Conservation (phyloP, 2,888 invertebrate species). For the Tetrapedia diversipes region DNA sequence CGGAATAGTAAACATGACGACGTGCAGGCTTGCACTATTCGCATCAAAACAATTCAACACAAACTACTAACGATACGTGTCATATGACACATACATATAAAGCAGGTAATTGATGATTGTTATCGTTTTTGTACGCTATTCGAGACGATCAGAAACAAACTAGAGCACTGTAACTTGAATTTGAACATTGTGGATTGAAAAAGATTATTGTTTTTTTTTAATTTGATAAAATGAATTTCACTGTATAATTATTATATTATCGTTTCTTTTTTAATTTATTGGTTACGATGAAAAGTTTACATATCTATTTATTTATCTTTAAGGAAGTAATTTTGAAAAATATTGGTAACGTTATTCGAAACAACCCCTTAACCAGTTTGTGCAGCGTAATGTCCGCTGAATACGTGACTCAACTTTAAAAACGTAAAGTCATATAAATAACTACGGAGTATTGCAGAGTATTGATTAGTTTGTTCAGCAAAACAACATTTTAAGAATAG, state of each 20-base stretch:
- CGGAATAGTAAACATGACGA: slow-evolving; percentile 3
- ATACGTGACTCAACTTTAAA: not conserved
- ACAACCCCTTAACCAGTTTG: not conserved
- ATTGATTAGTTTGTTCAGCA: slow-evolving; percentile 4
- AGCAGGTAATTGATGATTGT: not conserved
- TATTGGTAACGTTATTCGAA: not conserved
- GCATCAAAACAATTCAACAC: slow-evolving; percentile 13
- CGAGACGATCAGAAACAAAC: not conserved
- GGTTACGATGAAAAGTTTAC: not conserved
- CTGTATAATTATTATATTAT: no score
- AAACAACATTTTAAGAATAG: slow-evolving; percentile 10
- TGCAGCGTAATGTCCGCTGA: not conserved
- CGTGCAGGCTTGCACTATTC: slow-evolving; percentile 5
- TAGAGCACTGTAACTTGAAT: not conserved
- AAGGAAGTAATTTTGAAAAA: not conserved
- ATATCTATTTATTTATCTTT: not conserved
- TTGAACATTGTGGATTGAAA: not conserved
- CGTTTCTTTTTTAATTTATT: not conserved
- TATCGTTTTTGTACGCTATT: not conserved
- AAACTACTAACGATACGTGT: slow-evolving; percentile 5
- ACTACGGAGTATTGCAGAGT: not conserved
- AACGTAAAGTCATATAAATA: slow-evolving; percentile 19
- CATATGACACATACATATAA: not conserved
- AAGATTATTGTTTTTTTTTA: no score
- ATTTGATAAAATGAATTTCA: not conserved